Percentiles rank a stretch among this genome's conserved stretches.
Evolutionary conservation across 2,888 invertebrate genomes (phyloP).

Genomic region (Amphipyra tragopoginis): DNA sequence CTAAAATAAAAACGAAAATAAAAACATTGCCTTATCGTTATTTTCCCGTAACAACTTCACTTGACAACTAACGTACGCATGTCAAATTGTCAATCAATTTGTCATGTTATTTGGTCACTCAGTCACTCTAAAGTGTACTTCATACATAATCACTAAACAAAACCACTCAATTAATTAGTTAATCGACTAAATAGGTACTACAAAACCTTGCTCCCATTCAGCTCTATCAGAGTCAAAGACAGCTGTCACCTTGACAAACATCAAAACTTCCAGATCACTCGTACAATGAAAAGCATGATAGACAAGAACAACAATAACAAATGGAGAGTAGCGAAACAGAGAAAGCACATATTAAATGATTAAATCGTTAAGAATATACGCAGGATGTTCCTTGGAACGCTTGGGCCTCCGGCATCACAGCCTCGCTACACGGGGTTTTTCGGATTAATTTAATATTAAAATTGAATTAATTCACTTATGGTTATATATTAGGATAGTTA

Average conservation of each 20-base stretch:
- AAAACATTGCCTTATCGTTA: constrained; percentile 20
- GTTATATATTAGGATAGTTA: constrained; percentile 21
- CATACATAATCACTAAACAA: too few relatives aligned
- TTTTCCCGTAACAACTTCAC: too few relatives aligned
- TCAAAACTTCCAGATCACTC: not conserved
- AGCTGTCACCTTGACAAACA: constrained; percentile 26
- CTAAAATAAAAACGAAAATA: constrained; percentile 20
- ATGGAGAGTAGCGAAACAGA: constrained; percentile 1
- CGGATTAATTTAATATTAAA: constrained; percentile 39
- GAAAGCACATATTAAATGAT: constrained; percentile 11
- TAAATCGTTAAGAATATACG: not conserved
- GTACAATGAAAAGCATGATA: constrained; percentile 7
- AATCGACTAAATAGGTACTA: too few relatives aligned
- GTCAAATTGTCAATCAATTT: too few relatives aligned
- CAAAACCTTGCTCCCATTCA: too few relatives aligned
- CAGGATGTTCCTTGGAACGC: constrained; percentile 15
- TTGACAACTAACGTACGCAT: too few relatives aligned
- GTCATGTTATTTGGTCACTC: too few relatives aligned
- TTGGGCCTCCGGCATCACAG: constrained; percentile 29
- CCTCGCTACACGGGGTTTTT: constrained; percentile 33
- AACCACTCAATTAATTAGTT: too few relatives aligned
- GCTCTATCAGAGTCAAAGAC: not conserved
- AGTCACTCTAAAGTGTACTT: too few relatives aligned
- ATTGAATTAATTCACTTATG: constrained; percentile 50
- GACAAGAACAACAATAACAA: constrained; percentile 5